Percentiles rank a stretch among this genome's conserved stretches.
Conservation (phyloP, 2,797 vertebrate species). For the Catostomus latipinnis region DNA sequence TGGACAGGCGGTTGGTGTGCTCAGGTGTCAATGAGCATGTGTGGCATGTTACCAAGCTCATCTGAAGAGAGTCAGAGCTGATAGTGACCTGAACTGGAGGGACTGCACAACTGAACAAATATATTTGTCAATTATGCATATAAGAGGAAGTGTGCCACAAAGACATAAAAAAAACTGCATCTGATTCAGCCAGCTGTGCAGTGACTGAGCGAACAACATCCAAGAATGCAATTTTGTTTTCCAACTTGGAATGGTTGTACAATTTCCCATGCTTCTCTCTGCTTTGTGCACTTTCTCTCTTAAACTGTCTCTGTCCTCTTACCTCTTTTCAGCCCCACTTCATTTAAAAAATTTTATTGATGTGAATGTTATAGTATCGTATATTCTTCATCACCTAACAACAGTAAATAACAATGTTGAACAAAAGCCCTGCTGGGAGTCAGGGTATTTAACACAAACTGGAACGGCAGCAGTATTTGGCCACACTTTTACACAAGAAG, state of each 20-base stretch:
- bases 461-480: background rate
- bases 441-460: conserved; percentile 9
- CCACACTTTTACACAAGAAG: background rate
- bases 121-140: conserved; percentile 42
- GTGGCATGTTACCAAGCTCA: conserved; percentile 47
- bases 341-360: conserved; percentile 12
- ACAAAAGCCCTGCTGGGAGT: conserved; percentile 6
- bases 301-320: background rate
- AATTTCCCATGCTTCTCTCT: conserved; percentile 13
- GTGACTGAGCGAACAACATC: conserved; percentile 13
- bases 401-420: conserved; percentile 30
- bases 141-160: conserved; percentile 33
- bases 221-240: conserved; percentile 33
- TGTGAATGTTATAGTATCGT: conserved; percentile 29
- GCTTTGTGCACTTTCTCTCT: background rate
- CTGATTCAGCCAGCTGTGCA: conserved; percentile 35
- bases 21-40: conserved; percentile 34
- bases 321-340: background rate
- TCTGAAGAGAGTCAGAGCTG: conserved; percentile 42
- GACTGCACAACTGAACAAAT: conserved; percentile 35
- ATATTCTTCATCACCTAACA: conserved; percentile 21
- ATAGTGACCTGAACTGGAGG: conserved; percentile 25
- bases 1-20: conserved; percentile 26
- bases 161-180: conserved; percentile 29
- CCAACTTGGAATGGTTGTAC: conserved; percentile 23